Conservation (phyloP, 2,888 invertebrate genomes). For the Empis livida region DNA sequence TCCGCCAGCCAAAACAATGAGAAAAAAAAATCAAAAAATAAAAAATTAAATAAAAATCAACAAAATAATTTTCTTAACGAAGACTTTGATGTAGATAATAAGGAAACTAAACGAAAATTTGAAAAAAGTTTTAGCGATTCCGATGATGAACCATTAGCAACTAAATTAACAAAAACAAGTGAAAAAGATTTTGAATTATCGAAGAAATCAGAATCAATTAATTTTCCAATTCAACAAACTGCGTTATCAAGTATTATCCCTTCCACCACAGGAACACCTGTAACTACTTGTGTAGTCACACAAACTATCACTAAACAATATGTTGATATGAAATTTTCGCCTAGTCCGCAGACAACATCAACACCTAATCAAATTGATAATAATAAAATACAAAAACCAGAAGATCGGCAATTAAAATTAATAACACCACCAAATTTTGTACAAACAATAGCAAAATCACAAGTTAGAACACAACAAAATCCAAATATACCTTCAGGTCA, state of each 20-base stretch:
- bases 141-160: conserved; percentile 51
- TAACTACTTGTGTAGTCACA: conserved; percentile 1
- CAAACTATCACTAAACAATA: not conserved
- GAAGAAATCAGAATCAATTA: not conserved
- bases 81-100: conserved; percentile 28
- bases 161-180: conserved; percentile 36
- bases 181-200: conserved; percentile 18
- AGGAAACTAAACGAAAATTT: conserved; percentile 29
- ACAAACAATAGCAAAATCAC: conserved; percentile 5
- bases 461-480: not conserved
- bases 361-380: conserved; percentile 2
- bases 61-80: conserved; percentile 25
- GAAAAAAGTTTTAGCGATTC: conserved; percentile 46
- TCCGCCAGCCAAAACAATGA: conserved; percentile 7
- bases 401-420: conserved; percentile 9
- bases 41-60: conserved; percentile 9
- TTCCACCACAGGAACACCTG: not conserved
- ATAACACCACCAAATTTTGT: conserved; percentile 11
- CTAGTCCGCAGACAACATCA: conserved; percentile 2
- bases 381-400: conserved; percentile 7
- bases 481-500: conserved; percentile 5
- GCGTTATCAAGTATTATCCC: conserved; percentile 5
- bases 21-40: conserved; percentile 13
- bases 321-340: not conserved
- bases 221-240: not conserved